Conservation (phyloP, 1,140 invertebrate species). For the Meteorus sp. region DNA sequence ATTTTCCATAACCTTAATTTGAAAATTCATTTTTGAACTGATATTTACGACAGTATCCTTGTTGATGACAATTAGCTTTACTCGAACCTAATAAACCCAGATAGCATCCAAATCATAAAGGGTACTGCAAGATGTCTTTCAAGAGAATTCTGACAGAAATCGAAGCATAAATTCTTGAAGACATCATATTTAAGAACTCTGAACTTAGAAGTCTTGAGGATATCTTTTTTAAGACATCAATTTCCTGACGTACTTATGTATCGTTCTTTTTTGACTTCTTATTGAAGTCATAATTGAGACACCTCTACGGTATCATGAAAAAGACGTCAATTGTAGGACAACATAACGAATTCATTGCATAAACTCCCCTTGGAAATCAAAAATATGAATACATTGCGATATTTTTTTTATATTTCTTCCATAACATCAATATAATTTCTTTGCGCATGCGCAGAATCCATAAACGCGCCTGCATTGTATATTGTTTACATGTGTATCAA, state of each 20-base stretch:
- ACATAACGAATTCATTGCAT: constrained; percentile 3
- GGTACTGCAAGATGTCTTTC: not conserved
- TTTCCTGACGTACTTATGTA: not conserved
- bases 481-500: not conserved
- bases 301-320: not conserved
- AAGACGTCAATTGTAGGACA: constrained; percentile 1
- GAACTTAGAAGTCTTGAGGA: not conserved
- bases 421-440: too few species aligned
- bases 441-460: not conserved
- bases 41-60: too few species aligned
- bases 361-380: not conserved
- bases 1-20: too few species aligned
- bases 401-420: too few species aligned
- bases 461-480: constrained; percentile 1
- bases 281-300: not conserved
- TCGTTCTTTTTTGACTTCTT: not conserved
- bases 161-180: not conserved
- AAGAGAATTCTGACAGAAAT: constrained; percentile 1
- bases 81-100: not conserved
- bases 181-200: constrained; percentile 7
- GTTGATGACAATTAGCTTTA: too few species aligned
- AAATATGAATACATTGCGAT: too few species aligned
- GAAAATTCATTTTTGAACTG: too few species aligned
- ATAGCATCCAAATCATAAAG: constrained; percentile 6
- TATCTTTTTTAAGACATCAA: constrained; percentile 8